These are phyloP conservation scores for Philaethria dido DNA, from an alignment of 2,888 invertebrate species.

Conservation along the genomic window DNA sequence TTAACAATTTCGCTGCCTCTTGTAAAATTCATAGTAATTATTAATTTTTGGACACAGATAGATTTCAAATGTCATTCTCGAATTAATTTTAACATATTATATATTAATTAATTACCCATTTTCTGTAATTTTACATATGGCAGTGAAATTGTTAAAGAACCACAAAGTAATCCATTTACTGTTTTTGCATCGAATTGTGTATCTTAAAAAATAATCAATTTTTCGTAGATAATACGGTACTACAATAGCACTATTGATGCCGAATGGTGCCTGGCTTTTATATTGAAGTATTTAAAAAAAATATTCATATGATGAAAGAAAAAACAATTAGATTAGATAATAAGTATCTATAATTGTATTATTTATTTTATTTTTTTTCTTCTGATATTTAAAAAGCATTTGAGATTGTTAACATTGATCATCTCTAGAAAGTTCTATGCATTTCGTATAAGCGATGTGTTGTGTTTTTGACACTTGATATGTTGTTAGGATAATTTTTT, in stretches of 20 bases:
- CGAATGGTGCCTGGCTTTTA: conserved; percentile 70
- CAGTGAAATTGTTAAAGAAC: conserved; percentile 28
- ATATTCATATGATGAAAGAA: conserved; percentile 43
- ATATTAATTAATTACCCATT: too few relatives aligned
- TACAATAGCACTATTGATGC: conserved; percentile 52
- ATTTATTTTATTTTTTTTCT: conserved; percentile 14
- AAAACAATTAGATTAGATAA: conserved; percentile 14
- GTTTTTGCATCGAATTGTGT: conserved; percentile 56
- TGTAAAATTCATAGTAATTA: not conserved
- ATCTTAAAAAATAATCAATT: conserved; percentile 38
- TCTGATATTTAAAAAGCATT: conserved; percentile 6
- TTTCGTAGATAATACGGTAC: conserved; percentile 18
- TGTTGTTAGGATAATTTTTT: not conserved
- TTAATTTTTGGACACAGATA: too few relatives aligned
- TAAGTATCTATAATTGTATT: conserved; percentile 15
- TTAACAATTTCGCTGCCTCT: conserved; percentile 27
- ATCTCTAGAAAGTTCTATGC: conserved; percentile 19
- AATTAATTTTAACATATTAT: not conserved
- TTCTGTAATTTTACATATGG: conserved; percentile 15
- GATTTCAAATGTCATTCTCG: not conserved
- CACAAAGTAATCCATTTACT: conserved; percentile 25
- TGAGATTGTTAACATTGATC: not conserved
- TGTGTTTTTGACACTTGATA: not conserved
- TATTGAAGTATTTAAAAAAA: conserved; percentile 61
- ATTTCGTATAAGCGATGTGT: conserved; percentile 21